These are phyloP conservation scores for Morone saxatilis DNA, from an alignment of 2,113 vertebrate species.

Conservation along the genomic window DNA sequence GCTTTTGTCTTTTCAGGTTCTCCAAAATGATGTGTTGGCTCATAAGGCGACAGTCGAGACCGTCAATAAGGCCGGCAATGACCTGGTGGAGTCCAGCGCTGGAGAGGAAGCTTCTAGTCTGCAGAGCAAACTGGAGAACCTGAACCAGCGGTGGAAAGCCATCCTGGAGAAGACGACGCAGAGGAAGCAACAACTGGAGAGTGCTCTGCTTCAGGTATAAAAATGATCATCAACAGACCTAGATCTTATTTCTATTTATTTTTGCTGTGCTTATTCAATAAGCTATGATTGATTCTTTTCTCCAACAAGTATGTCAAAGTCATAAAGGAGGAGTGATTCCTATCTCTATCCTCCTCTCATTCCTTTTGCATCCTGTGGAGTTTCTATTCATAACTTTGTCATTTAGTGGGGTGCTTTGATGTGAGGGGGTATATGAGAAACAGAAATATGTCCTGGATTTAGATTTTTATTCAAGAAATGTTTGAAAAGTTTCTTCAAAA, in stretches of 20 bases:
- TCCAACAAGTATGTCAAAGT: slow-evolving; percentile 31
- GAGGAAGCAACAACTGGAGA: slow-evolving; percentile 93
- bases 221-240: not conserved
- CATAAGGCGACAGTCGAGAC: slow-evolving; percentile 95
- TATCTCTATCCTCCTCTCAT: not conserved
- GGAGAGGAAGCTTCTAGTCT: slow-evolving; percentile 95
- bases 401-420: slow-evolving; percentile 37
- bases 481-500: slow-evolving; percentile 7
- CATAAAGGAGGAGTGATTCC: slow-evolving; percentile 26
- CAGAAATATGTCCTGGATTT: slow-evolving; percentile 20
- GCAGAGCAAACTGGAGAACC: slow-evolving; percentile 91
- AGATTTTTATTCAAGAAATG: slow-evolving; percentile 3
- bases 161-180: slow-evolving; percentile 92
- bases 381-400: slow-evolving; percentile 46
- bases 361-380: slow-evolving; percentile 25
- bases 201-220: slow-evolving; percentile 92
- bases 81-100: slow-evolving; percentile 92
- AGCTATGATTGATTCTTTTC: slow-evolving; percentile 47
- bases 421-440: slow-evolving; percentile 7
- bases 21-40: slow-evolving; percentile 96
- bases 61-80: slow-evolving; percentile 94
- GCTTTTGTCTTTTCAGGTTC: slow-evolving; percentile 84
- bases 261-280: not conserved
- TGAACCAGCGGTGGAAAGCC: slow-evolving; percentile 93
- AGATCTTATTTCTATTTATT: not conserved